Conservation (phyloP, 2,797 vertebrate genomes). For the Syngnathus acus region DNA sequence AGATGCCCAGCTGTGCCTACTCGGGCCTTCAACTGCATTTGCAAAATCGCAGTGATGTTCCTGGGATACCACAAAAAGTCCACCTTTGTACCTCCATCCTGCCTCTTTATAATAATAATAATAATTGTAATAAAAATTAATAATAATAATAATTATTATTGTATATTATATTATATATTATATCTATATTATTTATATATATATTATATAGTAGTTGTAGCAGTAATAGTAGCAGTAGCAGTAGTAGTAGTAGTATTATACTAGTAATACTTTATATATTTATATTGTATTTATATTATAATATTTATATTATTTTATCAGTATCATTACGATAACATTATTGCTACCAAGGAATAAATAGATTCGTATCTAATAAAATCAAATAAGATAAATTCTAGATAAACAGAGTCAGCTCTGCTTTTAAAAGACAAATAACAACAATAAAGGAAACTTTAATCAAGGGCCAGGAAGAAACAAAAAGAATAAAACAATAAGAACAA, state of each 20-base stretch:
- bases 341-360: neutral
- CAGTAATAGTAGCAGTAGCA: too few relatives aligned
- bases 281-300: neutral
- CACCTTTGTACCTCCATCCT: neutral
- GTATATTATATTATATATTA: too few relatives aligned
- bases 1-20: conserved; percentile 78
- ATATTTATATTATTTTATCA: neutral
- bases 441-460: neutral
- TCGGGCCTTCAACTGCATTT: conserved; percentile 82
- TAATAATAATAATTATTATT: neutral
- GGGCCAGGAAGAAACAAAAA: neutral
- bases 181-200: neutral
- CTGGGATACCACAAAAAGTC: conserved; percentile 71
- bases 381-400: neutral
- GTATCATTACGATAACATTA: neutral
- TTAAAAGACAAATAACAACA: neutral
- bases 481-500: too few relatives aligned
- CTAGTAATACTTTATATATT: too few relatives aligned
- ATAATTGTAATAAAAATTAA: conserved; percentile 5
- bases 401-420: neutral
- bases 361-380: neutral
- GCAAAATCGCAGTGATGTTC: conserved; percentile 83
- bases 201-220: too few relatives aligned
- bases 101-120: neutral
- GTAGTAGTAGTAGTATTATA: too few relatives aligned